Evolutionary conservation across 2,888 invertebrate species (phyloP).

Genomic region (Hartigia nigra): DNA sequence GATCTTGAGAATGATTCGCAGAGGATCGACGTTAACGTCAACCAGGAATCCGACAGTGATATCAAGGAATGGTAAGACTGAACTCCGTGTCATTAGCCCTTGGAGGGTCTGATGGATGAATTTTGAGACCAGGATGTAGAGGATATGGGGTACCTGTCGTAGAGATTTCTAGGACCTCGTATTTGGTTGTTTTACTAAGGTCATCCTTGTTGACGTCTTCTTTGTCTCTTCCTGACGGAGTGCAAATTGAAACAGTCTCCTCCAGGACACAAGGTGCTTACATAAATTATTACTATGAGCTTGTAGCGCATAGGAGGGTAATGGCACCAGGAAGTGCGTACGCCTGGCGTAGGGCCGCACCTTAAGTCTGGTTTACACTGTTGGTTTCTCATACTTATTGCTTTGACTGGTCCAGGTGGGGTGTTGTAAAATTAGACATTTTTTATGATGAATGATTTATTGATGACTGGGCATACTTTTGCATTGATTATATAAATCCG

Average conservation of each 20-base stretch:
- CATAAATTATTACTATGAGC: not conserved
- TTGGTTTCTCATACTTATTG: not conserved
- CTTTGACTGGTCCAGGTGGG: not conserved
- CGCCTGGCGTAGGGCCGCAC: not conserved
- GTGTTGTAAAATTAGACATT: not conserved
- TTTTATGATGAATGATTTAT: not conserved
- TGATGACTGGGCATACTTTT: not conserved
- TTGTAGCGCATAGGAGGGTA: not conserved
- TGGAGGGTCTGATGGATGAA: too few relatives aligned
- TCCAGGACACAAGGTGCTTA: not conserved
- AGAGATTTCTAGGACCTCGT: too few relatives aligned
- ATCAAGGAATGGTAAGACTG: conserved; percentile 45
- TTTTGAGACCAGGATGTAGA: too few relatives aligned
- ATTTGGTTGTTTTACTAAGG: too few relatives aligned
- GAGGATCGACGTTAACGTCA: conserved; percentile 28
- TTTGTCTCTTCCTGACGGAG: not conserved
- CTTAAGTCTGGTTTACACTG: not conserved
- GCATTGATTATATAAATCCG: not conserved
- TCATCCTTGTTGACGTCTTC: not conserved
- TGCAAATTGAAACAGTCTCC: not conserved
- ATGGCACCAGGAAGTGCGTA: not conserved
- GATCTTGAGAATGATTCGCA: conserved; percentile 21
- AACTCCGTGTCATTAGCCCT: not conserved
- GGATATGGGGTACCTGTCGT: too few relatives aligned
- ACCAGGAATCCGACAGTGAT: conserved; percentile 33